Conservation (phyloP, 2,797 vertebrate genomes). For the Anas bahamensis region DNA sequence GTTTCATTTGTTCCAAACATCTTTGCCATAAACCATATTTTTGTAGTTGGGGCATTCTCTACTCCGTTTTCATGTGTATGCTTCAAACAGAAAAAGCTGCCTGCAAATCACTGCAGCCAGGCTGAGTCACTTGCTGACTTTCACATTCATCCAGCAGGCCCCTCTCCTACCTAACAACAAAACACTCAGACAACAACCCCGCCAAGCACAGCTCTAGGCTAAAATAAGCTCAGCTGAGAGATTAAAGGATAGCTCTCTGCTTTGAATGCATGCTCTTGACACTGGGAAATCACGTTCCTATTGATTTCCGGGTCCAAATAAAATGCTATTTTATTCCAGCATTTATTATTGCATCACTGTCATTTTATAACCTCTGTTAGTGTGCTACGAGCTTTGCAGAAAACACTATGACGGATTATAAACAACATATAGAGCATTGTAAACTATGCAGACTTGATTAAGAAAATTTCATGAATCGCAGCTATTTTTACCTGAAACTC, state of each 20-base stretch:
- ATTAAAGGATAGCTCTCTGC: conserved; percentile 50
- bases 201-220: conserved; percentile 42
- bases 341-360: not conserved
- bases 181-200: conserved; percentile 32
- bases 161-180: conserved; percentile 52
- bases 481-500: not conserved
- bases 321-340: not conserved
- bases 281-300: not conserved
- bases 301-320: not conserved
- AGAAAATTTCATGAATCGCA: not conserved
- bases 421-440: not conserved
- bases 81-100: not conserved
- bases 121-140: conserved; percentile 55
- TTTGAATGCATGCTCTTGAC: conserved; percentile 12
- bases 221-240: conserved; percentile 55
- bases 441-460: not conserved
- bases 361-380: not conserved
- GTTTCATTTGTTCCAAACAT: not conserved
- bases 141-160: conserved; percentile 4
- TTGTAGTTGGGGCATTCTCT: not conserved
- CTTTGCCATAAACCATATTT: not conserved
- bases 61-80: not conserved
- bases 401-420: not conserved
- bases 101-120: not conserved
- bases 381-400: not conserved